Percentiles rank a stretch among this genome's conserved stretches.
Conservation (phyloP, 2,113 vertebrate genomes). For the Elgaria multicarinata region DNA sequence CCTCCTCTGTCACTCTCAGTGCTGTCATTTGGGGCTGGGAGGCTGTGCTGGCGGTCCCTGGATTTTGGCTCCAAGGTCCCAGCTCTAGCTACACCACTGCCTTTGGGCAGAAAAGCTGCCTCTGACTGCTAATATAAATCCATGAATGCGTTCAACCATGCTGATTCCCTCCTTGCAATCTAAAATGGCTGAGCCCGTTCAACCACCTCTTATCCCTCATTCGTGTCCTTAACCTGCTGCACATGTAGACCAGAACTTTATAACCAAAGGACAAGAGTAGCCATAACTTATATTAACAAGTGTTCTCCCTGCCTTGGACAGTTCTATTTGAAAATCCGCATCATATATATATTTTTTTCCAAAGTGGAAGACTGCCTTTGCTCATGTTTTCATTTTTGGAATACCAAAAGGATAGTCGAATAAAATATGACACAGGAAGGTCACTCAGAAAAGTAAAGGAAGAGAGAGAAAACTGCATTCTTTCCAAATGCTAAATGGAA, state of each 20-base stretch:
- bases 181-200: no score
- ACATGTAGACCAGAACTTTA: neutral
- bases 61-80: no score
- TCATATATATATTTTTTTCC: neutral
- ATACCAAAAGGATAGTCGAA: neutral
- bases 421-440: neutral
- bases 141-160: no score
- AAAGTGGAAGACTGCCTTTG: neutral
- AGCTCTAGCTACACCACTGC: no score
- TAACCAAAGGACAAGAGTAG: neutral
- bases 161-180: no score
- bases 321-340: conserved; percentile 27
- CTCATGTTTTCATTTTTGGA: conserved; percentile 3
- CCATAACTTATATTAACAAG: neutral
- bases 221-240: neutral
- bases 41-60: no score
- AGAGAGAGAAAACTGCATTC: neutral
- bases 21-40: no score
- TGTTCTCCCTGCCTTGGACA: neutral
- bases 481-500: neutral
- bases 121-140: no score
- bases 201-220: neutral
- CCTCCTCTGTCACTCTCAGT: no score
- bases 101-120: no score
- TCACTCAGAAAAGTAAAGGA: neutral